These are phyloP conservation scores for Trachythela sp. DNA, from an alignment of 64 coral and sea anemone species.

Conservation along the genomic window DNA sequence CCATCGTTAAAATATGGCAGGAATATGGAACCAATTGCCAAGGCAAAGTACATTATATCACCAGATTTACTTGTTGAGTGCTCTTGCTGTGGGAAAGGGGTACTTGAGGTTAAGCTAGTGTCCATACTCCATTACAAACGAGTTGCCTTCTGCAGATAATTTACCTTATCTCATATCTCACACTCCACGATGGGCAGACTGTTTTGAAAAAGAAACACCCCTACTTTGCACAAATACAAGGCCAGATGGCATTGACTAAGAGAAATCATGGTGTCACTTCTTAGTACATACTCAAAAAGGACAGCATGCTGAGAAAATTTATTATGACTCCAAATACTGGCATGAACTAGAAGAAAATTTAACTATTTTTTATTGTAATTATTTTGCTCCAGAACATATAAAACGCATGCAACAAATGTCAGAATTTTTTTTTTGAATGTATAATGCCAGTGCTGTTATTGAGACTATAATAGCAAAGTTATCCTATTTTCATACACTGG, in stretches of 20 bases:
- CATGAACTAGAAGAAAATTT: slow-evolving; percentile 26
- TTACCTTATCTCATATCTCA: slow-evolving; percentile 22
- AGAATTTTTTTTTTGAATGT: too few species aligned
- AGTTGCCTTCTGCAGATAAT: slow-evolving; percentile 46
- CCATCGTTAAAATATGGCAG: background rate
- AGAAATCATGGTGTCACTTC: slow-evolving; percentile 63
- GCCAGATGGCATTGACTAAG: slow-evolving; percentile 50
- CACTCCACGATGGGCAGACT: background rate
- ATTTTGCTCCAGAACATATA: slow-evolving; percentile 25
- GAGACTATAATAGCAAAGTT: too few species aligned
- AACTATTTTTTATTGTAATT: slow-evolving; percentile 51
- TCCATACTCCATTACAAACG: slow-evolving; percentile 46
- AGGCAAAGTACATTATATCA: background rate
- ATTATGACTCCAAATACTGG: slow-evolving; percentile 52
- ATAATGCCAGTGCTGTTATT: too few species aligned
- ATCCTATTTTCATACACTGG: too few species aligned
- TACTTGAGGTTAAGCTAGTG: background rate
- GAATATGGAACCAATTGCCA: background rate
- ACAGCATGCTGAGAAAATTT: slow-evolving; percentile 47
- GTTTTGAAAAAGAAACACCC: slow-evolving; percentile 43
- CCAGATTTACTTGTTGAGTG: background rate
- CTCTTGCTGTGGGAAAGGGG: background rate
- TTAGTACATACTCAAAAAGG: slow-evolving; percentile 64
- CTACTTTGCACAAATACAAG: slow-evolving; percentile 67
- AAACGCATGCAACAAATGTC: background rate